Evolutionary conservation across 1,140 invertebrate genomes (phyloP), one percentile per base, ranked within the genome.

Genomic region (Ylistrum balloti): DNA sequence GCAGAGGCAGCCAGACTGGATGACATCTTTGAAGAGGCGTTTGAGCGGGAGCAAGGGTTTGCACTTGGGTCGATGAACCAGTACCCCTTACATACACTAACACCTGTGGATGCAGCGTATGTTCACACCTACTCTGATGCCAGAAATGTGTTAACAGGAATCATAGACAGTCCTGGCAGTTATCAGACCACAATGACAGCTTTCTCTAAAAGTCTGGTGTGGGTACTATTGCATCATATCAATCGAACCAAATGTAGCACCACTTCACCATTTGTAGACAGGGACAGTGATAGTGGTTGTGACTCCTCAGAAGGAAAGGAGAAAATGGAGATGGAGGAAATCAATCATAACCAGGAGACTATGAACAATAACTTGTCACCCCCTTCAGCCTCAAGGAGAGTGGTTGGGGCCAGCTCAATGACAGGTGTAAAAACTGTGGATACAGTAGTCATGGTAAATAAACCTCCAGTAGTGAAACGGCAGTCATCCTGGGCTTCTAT

Each of bases 1-100:
- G 95, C 96, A 0, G 97, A 97, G 93, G 97, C 97, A 33, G 96
- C 96, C 10, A 93, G 96, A 74, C 93, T 97, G 28, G 97, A 97
- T 93, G 96, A 96, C 74, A 96, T 97, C 35, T 96, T 97, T 93
- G 96, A 96, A 87, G 88, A 91, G 35, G 94, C 96, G 3, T 97
- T 97, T 94, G 94, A 94, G 56, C 90, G 90, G 11, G 92, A 94
- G 22, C 20, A 35, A 74, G 91, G 85, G 1, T 88, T 41, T 33
- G 89, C 86, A 32, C n/a, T 90, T 13, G 88, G 92, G 15, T 86
- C 91, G 28, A 88, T 96, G 5, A 96, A 96, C 89, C 89, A 91
- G 38, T 94, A 95, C 91, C 95, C 95, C 11, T 90, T 96, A 11
- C 95, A 96, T 91, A 94, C 94, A 28, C 89, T 96, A 32, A 95